Evolutionary conservation across 53 echinoderm and acorn worm genomes (phyloP).

Genomic region (Patiria pectinifera): DNA sequence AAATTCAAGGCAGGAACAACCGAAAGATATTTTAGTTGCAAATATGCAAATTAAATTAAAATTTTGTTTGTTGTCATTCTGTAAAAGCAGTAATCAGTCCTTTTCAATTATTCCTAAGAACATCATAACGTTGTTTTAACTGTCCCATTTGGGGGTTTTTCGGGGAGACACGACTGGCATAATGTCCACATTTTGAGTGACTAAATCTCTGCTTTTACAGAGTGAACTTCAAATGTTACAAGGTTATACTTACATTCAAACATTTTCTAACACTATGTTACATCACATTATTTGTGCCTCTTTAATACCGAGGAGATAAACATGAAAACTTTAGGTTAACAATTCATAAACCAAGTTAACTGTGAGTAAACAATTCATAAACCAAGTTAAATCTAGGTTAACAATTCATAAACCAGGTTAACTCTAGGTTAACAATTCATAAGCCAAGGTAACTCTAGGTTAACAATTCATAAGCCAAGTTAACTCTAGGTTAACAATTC

Average conservation of each 20-base stretch:
- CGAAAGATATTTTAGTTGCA: background rate
- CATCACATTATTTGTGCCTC: background rate
- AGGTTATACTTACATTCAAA: background rate
- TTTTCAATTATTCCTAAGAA: background rate
- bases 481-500: too few species aligned
- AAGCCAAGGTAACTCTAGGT: too few species aligned
- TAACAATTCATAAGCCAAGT: too few species aligned
- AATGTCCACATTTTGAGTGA: background rate
- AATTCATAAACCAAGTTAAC: too few species aligned
- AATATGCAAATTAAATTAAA: background rate
- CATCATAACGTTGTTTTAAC: background rate
- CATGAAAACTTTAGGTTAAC: background rate
- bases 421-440: background rate
- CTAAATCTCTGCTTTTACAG: background rate
- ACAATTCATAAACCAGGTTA: background rate
- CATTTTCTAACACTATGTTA: background rate
- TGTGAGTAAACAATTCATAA: too few species aligned
- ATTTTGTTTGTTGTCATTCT: background rate
- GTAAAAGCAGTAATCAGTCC: background rate
- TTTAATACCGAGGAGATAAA: background rate
- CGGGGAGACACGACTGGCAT: background rate
- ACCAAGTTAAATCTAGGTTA: too few species aligned
- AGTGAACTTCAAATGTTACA: background rate
- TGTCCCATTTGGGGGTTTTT: background rate
- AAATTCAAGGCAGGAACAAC: slow-evolving; percentile 7